Conservation (phyloP, 2,888 invertebrate genomes). For the Cephonodes hylas region DNA sequence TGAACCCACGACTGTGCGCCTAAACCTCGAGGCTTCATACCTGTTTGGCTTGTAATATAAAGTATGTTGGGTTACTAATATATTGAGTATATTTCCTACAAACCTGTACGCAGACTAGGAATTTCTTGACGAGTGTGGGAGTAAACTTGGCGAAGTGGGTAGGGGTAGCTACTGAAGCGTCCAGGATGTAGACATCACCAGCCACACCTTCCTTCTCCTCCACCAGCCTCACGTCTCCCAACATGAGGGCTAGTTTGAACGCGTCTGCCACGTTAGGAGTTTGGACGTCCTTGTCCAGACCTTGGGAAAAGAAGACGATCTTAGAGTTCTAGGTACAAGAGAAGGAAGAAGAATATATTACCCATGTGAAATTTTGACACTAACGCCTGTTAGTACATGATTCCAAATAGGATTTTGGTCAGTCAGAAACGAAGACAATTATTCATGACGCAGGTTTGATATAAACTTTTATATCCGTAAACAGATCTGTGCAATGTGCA, state of each 20-base stretch:
- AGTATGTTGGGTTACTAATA: no score
- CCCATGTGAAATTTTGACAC: no score
- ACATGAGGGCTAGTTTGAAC: slow-evolving; percentile 91
- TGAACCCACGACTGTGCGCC: no score
- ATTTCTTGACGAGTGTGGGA: slow-evolving; percentile 90
- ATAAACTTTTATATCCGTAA: no score
- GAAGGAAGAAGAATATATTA: no score
- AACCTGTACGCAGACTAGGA: slow-evolving; percentile 89
- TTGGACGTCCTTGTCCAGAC: slow-evolving; percentile 85
- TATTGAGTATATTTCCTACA: slow-evolving; percentile 20
- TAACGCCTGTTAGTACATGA: no score
- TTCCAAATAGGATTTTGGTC: no score
- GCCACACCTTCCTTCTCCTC: slow-evolving; percentile 91
- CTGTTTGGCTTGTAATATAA: no score
- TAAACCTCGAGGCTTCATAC: no score
- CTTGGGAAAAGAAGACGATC: slow-evolving; percentile 35
- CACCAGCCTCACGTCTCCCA: slow-evolving; percentile 89
- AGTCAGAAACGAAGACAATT: no score
- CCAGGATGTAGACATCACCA: slow-evolving; percentile 91
- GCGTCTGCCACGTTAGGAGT: slow-evolving; percentile 88
- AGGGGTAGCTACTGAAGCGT: slow-evolving; percentile 89
- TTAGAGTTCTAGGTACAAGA: background rate
- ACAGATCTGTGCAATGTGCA: no score
- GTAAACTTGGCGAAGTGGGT: slow-evolving; percentile 92
- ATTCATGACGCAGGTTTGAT: no score